These are phyloP conservation scores for Tortrix viridana DNA, from an alignment of 2,888 invertebrate species.

Conservation along the genomic window DNA sequence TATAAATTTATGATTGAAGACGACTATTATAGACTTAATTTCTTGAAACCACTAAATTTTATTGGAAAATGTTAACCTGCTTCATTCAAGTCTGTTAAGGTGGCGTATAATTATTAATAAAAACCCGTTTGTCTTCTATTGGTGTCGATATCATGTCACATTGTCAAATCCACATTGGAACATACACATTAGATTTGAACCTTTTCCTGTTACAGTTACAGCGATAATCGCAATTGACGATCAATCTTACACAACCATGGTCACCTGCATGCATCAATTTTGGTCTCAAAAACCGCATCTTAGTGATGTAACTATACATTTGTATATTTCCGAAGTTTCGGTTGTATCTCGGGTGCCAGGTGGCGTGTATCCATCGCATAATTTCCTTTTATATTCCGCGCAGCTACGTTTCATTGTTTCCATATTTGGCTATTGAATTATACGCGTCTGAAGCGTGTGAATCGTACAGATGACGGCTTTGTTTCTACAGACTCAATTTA, in stretches of 20 bases:
- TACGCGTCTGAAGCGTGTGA: slow-evolving; percentile 17
- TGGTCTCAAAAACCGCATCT: too few relatives aligned
- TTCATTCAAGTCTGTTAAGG: too few relatives aligned
- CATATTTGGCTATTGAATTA: slow-evolving; percentile 28
- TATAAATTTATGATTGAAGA: background rate
- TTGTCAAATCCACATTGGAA: too few relatives aligned
- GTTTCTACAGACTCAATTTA: slow-evolving; percentile 9
- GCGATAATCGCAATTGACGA: too few relatives aligned
- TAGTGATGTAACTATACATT: slow-evolving; percentile 1
- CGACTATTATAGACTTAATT: background rate
- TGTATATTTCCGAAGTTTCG: slow-evolving; percentile 22
- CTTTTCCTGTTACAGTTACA: too few relatives aligned
- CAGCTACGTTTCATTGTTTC: slow-evolving; percentile 44
- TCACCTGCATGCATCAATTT: too few relatives aligned
- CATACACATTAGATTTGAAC: too few relatives aligned
- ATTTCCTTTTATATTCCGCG: slow-evolving; percentile 46
- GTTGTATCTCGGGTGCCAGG: slow-evolving; percentile 30
- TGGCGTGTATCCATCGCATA: slow-evolving; percentile 38
- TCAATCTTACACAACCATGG: too few relatives aligned
- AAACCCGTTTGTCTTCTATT: too few relatives aligned
- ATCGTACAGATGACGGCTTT: slow-evolving; percentile 11
- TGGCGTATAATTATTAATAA: too few relatives aligned
- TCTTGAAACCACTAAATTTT: background rate
- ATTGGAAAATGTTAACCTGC: background rate
- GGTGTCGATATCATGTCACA: too few relatives aligned